These are phyloP conservation scores for Megaceryle maxima DNA, from an alignment of 2,113 vertebrate genomes.

Conservation along the genomic window DNA sequence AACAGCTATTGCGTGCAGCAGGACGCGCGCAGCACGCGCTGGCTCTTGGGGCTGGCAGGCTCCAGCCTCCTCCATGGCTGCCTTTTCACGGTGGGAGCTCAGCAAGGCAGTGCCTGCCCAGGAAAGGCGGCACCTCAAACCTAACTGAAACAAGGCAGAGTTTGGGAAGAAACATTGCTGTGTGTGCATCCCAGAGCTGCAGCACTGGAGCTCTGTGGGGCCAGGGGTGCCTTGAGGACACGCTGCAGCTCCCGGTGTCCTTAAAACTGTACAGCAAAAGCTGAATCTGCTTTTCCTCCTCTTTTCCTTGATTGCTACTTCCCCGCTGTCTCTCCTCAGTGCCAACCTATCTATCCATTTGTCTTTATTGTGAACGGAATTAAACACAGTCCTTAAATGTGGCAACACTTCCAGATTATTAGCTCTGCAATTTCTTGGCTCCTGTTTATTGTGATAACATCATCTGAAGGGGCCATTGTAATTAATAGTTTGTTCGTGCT, in stretches of 20 bases:
- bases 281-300: not conserved
- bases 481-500: not conserved
- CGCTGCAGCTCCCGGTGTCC: not conserved
- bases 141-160: not conserved
- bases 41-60: not conserved
- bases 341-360: not conserved
- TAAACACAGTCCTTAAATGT: not conserved
- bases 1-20: rapidly evolving
- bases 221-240: not conserved
- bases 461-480: slow-evolving; percentile 1
- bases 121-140: not conserved
- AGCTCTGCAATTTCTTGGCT: slow-evolving; percentile 6
- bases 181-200: rapidly evolving
- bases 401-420: slow-evolving; percentile 2
- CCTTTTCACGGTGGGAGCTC: not conserved
- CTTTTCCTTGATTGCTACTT: not conserved
- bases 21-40: rapidly evolving
- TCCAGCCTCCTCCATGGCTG: not conserved
- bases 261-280: not conserved
- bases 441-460: not conserved
- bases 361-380: not conserved
- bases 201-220: not conserved
- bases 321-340: not conserved
- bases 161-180: not conserved
- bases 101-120: rapidly evolving